These are phyloP conservation scores for Coccyzus lansbergi DNA, from an alignment of 2,797 vertebrate genomes.

Conservation along the genomic window DNA sequence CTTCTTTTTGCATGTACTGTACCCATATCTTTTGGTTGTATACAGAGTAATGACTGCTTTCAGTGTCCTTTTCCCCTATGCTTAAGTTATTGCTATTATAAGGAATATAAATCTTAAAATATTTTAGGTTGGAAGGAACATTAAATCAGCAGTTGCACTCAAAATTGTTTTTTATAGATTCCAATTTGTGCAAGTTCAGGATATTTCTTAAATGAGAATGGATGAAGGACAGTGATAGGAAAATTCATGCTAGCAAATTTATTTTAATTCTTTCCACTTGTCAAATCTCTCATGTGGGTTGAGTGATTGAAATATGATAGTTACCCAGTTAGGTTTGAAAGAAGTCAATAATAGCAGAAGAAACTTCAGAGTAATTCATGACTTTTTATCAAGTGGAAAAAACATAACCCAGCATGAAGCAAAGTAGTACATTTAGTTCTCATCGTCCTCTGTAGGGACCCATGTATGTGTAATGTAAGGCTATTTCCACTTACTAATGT, in stretches of 20 bases:
- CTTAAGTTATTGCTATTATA: background rate
- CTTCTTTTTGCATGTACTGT: background rate
- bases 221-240: background rate
- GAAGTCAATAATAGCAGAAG: background rate
- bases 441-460: background rate
- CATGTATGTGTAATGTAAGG: background rate
- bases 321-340: background rate
- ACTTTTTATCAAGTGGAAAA: slow-evolving; percentile 29
- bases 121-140: background rate
- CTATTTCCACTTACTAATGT: slow-evolving; percentile 35
- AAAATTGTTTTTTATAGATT: background rate
- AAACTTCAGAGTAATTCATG: background rate
- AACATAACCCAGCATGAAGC: background rate
- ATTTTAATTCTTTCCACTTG: slow-evolving; percentile 42
- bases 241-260: background rate
- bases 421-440: background rate
- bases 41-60: background rate
- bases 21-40: background rate
- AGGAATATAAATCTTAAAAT: background rate
- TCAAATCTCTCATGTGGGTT: background rate
- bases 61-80: background rate
- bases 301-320: background rate
- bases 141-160: background rate
- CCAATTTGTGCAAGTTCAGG: background rate
- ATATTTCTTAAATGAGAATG: background rate